Conservation (phyloP, 2,888 invertebrate species). For the Lepidocyrtoides sp. region DNA sequence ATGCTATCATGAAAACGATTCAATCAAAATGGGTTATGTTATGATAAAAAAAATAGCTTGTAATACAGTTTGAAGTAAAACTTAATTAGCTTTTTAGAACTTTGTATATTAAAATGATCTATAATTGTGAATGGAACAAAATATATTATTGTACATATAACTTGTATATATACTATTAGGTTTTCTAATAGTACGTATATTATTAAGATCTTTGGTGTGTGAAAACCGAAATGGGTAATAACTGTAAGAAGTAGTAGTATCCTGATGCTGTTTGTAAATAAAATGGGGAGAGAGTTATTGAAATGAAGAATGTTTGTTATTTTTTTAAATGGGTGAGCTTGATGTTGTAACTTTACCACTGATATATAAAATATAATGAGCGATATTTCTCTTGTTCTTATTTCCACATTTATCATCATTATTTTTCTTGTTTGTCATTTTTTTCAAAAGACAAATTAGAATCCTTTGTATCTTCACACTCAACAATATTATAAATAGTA, state of each 20-base stretch:
- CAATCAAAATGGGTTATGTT: conserved; percentile 73
- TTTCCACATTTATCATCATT: conserved; percentile 14
- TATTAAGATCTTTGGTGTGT: not conserved
- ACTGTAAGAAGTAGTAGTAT: not conserved
- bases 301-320: conserved; percentile 67
- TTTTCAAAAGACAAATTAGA: conserved; percentile 27
- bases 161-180: conserved; percentile 50
- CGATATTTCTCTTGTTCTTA: conserved; percentile 44
- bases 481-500: conserved; percentile 11
- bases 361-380: conserved; percentile 29
- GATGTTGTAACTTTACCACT: conserved; percentile 73
- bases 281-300: conserved; percentile 16
- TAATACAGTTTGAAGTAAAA: not conserved
- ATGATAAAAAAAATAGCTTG: conserved; percentile 12
- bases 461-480: conserved; percentile 36
- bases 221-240: conserved; percentile 18
- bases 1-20: conserved; percentile 78
- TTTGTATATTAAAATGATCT: conserved; percentile 24
- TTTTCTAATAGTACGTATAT: conserved; percentile 29
- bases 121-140: conserved; percentile 36
- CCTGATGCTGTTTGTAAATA: not conserved
- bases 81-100: conserved; percentile 22
- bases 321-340: conserved; percentile 76
- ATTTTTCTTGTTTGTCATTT: conserved; percentile 54
- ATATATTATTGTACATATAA: conserved; percentile 36